These are phyloP conservation scores for Apostichopus leukothele DNA, from an alignment of 53 echinoderm and acorn worm genomes.

Conservation along the genomic window DNA sequence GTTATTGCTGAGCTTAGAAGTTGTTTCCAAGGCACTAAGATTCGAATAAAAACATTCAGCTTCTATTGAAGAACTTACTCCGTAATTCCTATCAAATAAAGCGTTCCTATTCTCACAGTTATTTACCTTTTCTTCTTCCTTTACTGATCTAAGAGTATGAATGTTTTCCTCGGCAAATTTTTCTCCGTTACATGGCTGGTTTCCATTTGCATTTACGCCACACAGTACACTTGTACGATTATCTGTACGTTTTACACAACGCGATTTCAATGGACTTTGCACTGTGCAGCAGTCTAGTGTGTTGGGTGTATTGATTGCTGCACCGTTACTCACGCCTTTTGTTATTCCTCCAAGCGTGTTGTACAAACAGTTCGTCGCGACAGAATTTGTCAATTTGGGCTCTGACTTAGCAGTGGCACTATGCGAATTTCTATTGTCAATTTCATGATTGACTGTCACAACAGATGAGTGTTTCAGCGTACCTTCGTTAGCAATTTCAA, in stretches of 20 bases:
- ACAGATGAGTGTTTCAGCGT: neutral
- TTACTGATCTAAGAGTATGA: neutral
- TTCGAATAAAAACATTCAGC: too few species aligned
- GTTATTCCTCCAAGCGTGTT: conserved; percentile 40
- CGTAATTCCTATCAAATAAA: too few species aligned
- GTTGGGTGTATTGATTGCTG: conserved; percentile 26
- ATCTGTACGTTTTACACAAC: neutral
- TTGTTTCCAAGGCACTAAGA: too few species aligned
- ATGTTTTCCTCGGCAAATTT: conserved; percentile 3
- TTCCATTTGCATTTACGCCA: neutral
- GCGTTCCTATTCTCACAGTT: too few species aligned
- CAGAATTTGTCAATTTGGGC: neutral
- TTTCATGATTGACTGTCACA: neutral
- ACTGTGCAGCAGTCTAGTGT: neutral
- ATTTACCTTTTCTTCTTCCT: too few species aligned
- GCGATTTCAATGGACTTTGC: conserved; percentile 26
- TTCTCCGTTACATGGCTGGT: neutral
- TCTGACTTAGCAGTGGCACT: neutral
- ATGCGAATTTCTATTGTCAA: neutral
- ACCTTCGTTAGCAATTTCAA: neutral
- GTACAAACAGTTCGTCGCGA: conserved; percentile 36
- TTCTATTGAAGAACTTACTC: too few species aligned
- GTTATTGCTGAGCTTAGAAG: too few species aligned
- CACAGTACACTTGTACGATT: conserved; percentile 3
- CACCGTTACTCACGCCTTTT: conserved; percentile 48